Conservation (phyloP, 2,888 invertebrate species). For the Cataglyphis albicans region DNA sequence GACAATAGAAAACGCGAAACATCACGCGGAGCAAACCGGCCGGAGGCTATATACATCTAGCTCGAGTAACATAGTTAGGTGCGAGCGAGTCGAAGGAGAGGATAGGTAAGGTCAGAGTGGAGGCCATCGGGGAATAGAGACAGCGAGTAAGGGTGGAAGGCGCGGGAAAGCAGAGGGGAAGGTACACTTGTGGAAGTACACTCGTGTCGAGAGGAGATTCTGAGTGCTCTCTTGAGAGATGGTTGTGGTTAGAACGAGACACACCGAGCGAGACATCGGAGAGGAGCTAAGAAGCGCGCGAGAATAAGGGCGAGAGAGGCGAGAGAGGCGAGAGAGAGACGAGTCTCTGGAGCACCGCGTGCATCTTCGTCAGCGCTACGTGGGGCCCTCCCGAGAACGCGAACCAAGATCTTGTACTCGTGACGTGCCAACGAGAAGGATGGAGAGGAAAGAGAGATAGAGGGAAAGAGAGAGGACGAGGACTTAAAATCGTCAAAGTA, state of each 20-base stretch:
- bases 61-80: slow-evolving; percentile 75
- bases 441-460: not conserved
- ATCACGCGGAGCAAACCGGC: slow-evolving; percentile 64
- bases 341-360: slow-evolving; percentile 72
- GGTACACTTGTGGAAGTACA: slow-evolving; percentile 77
- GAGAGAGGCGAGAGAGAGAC: slow-evolving; percentile 60
- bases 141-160: slow-evolving; percentile 33
- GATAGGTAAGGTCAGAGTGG: slow-evolving; percentile 57
- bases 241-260: slow-evolving; percentile 67
- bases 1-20: slow-evolving; percentile 68
- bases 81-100: slow-evolving; percentile 33
- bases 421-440: slow-evolving; percentile 76
- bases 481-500: slow-evolving; percentile 57
- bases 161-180: slow-evolving; percentile 62
- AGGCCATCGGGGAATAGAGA: slow-evolving; percentile 44
- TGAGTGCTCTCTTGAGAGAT: slow-evolving; percentile 82
- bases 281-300: slow-evolving; percentile 48
- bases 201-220: slow-evolving; percentile 83
- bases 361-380: slow-evolving; percentile 83
- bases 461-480: slow-evolving; percentile 58
- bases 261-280: slow-evolving; percentile 46
- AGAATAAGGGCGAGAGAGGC: slow-evolving; percentile 52
- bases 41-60: slow-evolving; percentile 64
- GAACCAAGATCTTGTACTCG: slow-evolving; percentile 79
- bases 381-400: slow-evolving; percentile 74